phyloP scores from a whole-genome alignment of 2,888 invertebrate species.

The Pomacea canaliculata region DNA sequence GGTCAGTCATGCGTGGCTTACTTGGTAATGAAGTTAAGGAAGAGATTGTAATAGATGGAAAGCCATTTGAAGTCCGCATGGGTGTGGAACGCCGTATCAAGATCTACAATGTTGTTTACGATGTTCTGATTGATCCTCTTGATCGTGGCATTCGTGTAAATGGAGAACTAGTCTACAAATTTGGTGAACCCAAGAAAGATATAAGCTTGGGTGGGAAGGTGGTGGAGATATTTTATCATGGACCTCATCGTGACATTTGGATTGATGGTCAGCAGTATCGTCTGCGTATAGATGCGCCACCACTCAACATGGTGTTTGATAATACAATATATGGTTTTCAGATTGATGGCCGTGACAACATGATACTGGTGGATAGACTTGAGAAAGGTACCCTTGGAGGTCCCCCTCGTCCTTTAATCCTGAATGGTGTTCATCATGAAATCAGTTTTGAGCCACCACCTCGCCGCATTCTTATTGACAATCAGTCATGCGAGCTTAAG shows the following conservation, averaged over 20 bases:
- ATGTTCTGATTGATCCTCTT: conserved; percentile 52
- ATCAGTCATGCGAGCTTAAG: conserved; percentile 61
- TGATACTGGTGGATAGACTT: conserved; percentile 87
- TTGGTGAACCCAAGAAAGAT: conserved; percentile 61
- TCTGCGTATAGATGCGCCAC: conserved; percentile 65
- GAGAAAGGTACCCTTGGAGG: conserved; percentile 79
- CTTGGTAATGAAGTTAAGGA: conserved; percentile 48
- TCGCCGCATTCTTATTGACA: conserved; percentile 87
- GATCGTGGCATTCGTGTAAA: conserved; percentile 57
- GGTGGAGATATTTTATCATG: conserved; percentile 59
- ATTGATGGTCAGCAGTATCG: conserved; percentile 63
- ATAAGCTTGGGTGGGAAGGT: conserved; percentile 41
- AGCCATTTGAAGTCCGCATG: conserved; percentile 55
- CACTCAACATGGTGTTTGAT: conserved; percentile 80
- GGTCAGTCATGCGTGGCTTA: conserved; percentile 48
- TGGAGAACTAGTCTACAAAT: conserved; percentile 55
- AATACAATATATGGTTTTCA: conserved; percentile 84
- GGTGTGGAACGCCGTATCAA: conserved; percentile 43
- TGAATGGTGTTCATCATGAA: conserved; percentile 82
- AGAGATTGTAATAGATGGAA: conserved; percentile 62
- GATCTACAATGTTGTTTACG: conserved; percentile 34
- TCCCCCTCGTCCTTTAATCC: conserved; percentile 83
- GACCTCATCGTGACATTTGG: conserved; percentile 61
- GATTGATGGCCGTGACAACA: conserved; percentile 83
- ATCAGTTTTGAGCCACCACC: conserved; percentile 87